Evolutionary conservation across 2,888 invertebrate species (phyloP).

Genomic region (Eupeodes latifasciatus): DNA sequence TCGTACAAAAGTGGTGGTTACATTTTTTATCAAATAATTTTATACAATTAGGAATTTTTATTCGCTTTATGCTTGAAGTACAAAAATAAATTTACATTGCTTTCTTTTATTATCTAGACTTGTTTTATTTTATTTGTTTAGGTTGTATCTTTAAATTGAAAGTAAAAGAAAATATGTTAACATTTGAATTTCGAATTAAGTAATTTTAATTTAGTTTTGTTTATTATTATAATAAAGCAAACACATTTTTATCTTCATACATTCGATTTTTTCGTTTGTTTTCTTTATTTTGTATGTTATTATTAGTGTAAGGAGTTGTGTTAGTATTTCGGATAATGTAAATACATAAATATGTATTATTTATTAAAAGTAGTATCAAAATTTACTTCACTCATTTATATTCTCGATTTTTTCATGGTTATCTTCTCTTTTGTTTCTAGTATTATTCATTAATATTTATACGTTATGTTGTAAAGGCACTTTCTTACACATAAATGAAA

Average conservation of each 20-base stretch:
- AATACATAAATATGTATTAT: neutral
- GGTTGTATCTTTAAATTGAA: slow-evolving; percentile 44
- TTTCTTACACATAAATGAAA: slow-evolving; percentile 73
- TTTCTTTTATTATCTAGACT: slow-evolving; percentile 26
- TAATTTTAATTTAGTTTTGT: neutral
- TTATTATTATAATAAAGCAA: neutral
- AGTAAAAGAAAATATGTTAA: slow-evolving; percentile 50
- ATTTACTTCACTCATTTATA: slow-evolving; percentile 58
- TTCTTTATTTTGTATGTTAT: neutral
- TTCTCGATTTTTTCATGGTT: slow-evolving; percentile 40
- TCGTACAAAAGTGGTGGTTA: slow-evolving; percentile 53
- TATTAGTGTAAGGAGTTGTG: slow-evolving; percentile 10
- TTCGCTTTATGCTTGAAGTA: slow-evolving; percentile 53
- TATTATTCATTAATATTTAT: slow-evolving; percentile 38
- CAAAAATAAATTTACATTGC: slow-evolving; percentile 71
- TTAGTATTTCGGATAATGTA: slow-evolving; percentile 29
- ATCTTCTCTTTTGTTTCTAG: slow-evolving; percentile 10
- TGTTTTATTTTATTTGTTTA: slow-evolving; percentile 13
- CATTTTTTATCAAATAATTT: slow-evolving; percentile 16
- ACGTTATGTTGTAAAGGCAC: slow-evolving; percentile 72
- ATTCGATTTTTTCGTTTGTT: neutral
- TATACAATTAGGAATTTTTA: slow-evolving; percentile 29
- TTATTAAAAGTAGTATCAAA: slow-evolving; percentile 69
- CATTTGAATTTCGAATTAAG: neutral
- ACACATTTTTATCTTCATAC: neutral